Conservation (phyloP, 2,113 vertebrate species). For the Axis porcinus region DNA sequence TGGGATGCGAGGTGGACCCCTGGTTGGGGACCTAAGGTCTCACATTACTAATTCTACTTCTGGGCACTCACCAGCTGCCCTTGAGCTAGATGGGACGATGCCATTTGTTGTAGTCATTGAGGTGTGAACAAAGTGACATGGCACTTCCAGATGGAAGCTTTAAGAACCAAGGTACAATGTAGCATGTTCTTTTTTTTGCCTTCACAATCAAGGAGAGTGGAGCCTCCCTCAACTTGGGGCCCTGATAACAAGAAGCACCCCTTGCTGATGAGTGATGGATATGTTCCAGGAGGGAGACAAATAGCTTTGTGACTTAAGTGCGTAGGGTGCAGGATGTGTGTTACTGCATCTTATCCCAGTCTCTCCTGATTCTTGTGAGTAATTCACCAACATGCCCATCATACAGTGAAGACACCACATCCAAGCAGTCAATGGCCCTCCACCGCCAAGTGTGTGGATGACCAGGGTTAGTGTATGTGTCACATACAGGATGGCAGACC, state of each 20-base stretch:
- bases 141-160: not conserved
- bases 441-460: not conserved
- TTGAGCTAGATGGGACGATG: not conserved
- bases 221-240: not conserved
- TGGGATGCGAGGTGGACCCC: not conserved
- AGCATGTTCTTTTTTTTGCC: not conserved
- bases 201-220: not conserved
- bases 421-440: not conserved
- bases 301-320: not conserved
- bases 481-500: not conserved
- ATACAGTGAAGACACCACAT: no score
- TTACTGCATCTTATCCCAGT: not conserved
- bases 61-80: not conserved
- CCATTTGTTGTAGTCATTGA: not conserved
- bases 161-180: not conserved
- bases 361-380: not conserved
- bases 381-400: not conserved
- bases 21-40: not conserved
- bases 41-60: not conserved
- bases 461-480: no score
- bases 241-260: not conserved
- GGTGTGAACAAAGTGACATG: not conserved
- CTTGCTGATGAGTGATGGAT: not conserved
- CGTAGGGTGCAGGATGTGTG: not conserved
- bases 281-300: not conserved